A percentile compares a stretch with the other conserved stretches of the same genome.
Conservation (phyloP, 2,113 vertebrate species). For the Gasterosteus aculeatus region DNA sequence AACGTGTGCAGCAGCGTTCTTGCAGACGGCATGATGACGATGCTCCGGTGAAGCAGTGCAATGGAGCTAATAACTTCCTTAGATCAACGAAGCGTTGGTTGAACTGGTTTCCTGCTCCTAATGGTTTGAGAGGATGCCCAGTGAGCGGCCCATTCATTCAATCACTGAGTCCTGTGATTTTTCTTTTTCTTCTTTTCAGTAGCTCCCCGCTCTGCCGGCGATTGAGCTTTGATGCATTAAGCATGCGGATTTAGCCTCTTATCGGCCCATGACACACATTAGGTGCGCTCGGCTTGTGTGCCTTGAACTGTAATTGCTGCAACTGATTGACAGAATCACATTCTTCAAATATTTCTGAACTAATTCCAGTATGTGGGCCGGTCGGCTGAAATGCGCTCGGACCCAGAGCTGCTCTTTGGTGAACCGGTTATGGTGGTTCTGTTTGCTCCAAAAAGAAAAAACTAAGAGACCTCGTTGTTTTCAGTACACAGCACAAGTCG, state of each 20-base stretch:
- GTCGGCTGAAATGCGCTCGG: slow-evolving; percentile 59
- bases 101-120: slow-evolving; percentile 47
- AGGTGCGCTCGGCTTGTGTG: slow-evolving; percentile 44
- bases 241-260: slow-evolving; percentile 41
- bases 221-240: slow-evolving; percentile 58
- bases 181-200: slow-evolving; percentile 12
- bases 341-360: slow-evolving; percentile 72
- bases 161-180: slow-evolving; percentile 48
- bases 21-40: background rate
- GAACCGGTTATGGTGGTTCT: slow-evolving; percentile 7
- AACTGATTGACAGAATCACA: slow-evolving; percentile 69
- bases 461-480: background rate
- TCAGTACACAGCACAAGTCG: background rate
- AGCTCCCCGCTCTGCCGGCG: background rate
- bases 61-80: slow-evolving; percentile 24
- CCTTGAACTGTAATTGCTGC: slow-evolving; percentile 64
- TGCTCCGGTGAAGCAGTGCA: slow-evolving; percentile 8
- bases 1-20: background rate
- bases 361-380: slow-evolving; percentile 69
- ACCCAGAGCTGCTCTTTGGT: slow-evolving; percentile 30
- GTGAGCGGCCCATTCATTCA: slow-evolving; percentile 22
- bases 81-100: slow-evolving; percentile 45
- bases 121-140: slow-evolving; percentile 37
- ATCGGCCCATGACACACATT: slow-evolving; percentile 34
- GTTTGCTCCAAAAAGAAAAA: background rate